These are phyloP conservation scores for silkworm (Bombyx mori) DNA, from an alignment of 1,140 invertebrate genomes.

Conservation along the genomic window DNA sequence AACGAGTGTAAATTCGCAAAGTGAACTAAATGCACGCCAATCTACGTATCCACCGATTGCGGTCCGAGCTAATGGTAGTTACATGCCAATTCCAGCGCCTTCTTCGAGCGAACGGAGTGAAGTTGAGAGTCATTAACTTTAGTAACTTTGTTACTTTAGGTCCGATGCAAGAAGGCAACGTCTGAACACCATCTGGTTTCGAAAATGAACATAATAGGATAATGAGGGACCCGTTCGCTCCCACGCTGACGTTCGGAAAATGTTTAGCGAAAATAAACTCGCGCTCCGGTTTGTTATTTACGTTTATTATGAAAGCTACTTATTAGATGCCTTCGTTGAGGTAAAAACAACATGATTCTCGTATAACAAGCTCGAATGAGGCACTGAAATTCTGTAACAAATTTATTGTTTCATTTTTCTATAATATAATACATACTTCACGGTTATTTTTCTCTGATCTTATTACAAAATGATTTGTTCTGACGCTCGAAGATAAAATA, in stretches of 20 bases:
- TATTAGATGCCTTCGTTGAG: background rate
- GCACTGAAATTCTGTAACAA: no score
- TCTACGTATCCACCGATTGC: constrained; percentile 14
- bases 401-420: no score
- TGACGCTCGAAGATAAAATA: no score
- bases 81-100: constrained; percentile 18
- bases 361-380: no score
- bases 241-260: constrained; percentile 10
- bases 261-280: constrained; percentile 9
- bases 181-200: constrained; percentile 15
- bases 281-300: constrained; percentile 8
- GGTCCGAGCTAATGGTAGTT: constrained; percentile 18
- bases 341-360: no score
- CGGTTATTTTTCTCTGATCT: no score
- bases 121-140: constrained; percentile 21
- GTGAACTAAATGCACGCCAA: constrained; percentile 15
- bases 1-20: constrained; percentile 2
- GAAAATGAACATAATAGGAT: constrained; percentile 21
- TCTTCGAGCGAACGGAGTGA: constrained; percentile 14
- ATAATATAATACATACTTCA: no score
- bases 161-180: constrained; percentile 12
- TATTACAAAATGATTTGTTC: no score
- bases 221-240: constrained; percentile 12
- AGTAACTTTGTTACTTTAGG: constrained; percentile 20
- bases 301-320: constrained; percentile 7